Base-by-base conservation (phyloP, 2,888 invertebrate species). In the Orthosia gothica region DNA sequence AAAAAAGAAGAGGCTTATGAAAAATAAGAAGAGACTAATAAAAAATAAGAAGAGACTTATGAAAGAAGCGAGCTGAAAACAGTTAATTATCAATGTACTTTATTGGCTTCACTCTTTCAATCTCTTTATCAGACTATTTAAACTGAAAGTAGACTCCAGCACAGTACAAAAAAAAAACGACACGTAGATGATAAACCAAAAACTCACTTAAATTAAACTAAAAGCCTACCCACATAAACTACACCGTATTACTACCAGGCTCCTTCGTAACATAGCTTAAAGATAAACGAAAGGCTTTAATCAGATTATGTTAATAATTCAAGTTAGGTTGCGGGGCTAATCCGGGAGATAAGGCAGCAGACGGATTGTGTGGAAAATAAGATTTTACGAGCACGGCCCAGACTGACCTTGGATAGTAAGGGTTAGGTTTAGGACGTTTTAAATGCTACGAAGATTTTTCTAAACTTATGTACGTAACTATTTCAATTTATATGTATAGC, bases 341-440 rank as follows among this genome's bases (percentile, higher is more conserved):
- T 74, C 86, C 73, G 18, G 40, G 84, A 71, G 84, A 87, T 89
- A 87, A 87, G 70, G 72, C 64, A n/a, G 79, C 88, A 89, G 89
- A 89, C 89, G 85, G 80, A 87, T 88, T 84, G 79, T 72, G 82
- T 78, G 71, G 71, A 74, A 84, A 83, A 88, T 89, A 89, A 90
- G 87, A 89, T 87, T 91, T 90, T 89, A 80, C 79, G 79, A 79
- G 83, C 61, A 85, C 80, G 69, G 83, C 65, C 71, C 80, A 85
- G 85, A 85, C 87, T 68, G 74, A 79, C 84, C 87, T 86, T 87
- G 82, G 57, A n/a, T 9, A 9, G 40, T 20, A 5, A 18, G 32
- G 52, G 20, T 54, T 59, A 32, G 40, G 62, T 70, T 52, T 47
- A 32, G 74, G 45, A n/a, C 78, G 11, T 11, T 49, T 57, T 50